These are phyloP conservation scores for Rhabdophis nuchalis DNA, from an alignment of 2,797 vertebrate genomes.

Conservation along the genomic window DNA sequence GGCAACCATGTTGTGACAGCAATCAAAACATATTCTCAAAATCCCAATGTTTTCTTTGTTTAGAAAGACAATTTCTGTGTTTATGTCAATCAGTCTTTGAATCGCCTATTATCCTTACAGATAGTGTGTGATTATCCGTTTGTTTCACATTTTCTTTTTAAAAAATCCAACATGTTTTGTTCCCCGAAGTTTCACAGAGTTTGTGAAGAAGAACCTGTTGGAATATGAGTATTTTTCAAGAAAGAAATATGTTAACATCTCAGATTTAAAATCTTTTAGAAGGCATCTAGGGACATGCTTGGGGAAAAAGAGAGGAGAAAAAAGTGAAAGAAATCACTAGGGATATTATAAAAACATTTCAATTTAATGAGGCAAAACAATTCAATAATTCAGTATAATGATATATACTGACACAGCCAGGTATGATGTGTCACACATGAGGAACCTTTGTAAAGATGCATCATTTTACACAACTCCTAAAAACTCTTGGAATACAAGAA, in stretches of 20 bases:
- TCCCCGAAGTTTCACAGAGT: neutral
- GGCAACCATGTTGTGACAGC: neutral
- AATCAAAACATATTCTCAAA: neutral
- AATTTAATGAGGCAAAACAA: conserved; percentile 14
- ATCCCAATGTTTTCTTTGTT: neutral
- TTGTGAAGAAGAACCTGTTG: neutral
- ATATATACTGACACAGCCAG: neutral
- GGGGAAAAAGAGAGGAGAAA: neutral
- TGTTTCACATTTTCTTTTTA: neutral
- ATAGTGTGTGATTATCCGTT: neutral
- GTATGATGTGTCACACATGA: neutral
- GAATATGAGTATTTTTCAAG: neutral
- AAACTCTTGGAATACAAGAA: conserved; percentile 8
- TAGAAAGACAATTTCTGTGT: neutral
- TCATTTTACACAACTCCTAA: conserved; percentile 1
- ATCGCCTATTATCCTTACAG: neutral
- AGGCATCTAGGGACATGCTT: neutral
- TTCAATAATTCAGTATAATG: conserved; percentile 15
- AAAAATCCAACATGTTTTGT: neutral
- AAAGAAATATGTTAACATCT: neutral
- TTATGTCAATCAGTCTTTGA: neutral
- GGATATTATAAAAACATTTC: conserved; percentile 12
- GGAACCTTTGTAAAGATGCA: conserved; percentile 3
- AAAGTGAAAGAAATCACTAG: neutral
- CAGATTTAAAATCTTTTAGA: conserved; percentile 21